Evolutionary conservation across 2,797 vertebrate genomes (phyloP).

Genomic region (Odontamblyopus rebecca): DNA sequence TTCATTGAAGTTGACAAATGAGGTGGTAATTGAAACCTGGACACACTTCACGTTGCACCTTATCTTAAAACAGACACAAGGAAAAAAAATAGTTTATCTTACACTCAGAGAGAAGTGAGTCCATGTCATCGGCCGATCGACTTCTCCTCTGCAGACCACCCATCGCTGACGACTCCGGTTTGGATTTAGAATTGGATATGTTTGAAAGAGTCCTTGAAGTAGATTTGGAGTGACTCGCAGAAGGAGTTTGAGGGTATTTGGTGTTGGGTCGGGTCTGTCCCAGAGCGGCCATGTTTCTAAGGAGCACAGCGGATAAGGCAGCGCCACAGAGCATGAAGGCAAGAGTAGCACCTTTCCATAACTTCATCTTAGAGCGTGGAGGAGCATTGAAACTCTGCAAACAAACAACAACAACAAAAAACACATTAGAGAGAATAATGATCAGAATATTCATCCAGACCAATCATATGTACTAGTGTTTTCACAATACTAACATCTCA

Average conservation of each 20-base stretch:
- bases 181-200: constrained; percentile 42
- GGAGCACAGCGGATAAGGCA: constrained; percentile 86
- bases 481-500: too few relatives aligned
- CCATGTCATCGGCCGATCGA: constrained; percentile 80
- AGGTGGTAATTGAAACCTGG: constrained; percentile 54
- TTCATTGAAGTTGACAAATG: constrained; percentile 34
- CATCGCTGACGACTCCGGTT: constrained; percentile 28
- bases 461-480: not conserved
- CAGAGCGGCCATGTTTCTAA: constrained; percentile 82
- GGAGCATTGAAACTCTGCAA: constrained; percentile 89
- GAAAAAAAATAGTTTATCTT: constrained; percentile 70
- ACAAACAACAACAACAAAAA: constrained; percentile 32
- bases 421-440: constrained; percentile 4
- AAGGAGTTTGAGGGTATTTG: constrained; percentile 38
- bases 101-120: constrained; percentile 89
- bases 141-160: constrained; percentile 75
- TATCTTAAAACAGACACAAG: constrained; percentile 34
- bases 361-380: constrained; percentile 95
- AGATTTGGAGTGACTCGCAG: constrained; percentile 34
- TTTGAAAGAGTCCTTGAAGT: constrained; percentile 38
- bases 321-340: constrained; percentile 91
- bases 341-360: constrained; percentile 95
- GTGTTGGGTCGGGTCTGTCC: constrained; percentile 56
- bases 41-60: constrained; percentile 38
- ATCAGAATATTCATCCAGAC: not conserved